Evolutionary conservation across 1,140 invertebrate species (phyloP), one percentile per base, ranked within the genome.

Genomic region (Bombus ignitus): DNA sequence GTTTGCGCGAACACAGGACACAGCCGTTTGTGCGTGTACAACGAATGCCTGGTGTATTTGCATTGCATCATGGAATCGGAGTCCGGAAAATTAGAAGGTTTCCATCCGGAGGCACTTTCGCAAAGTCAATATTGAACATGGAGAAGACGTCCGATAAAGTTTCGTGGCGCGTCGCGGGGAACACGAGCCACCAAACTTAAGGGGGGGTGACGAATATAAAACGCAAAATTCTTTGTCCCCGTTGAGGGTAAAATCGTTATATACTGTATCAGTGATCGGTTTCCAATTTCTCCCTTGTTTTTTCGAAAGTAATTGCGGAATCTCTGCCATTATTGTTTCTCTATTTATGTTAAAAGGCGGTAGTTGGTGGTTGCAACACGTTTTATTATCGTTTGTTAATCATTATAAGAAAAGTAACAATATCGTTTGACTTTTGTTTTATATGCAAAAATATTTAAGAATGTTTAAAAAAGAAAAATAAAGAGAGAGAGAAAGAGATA

Each of bases 81-180:
- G 85, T 92, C 90, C 88, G 92, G 83, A 93, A 92, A 94, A 94
- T 94, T 94, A 92, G 91, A 93, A 89, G 90, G 89, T 92, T 92
- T 93, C 90, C 89, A 88, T 89, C 84, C 89, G 76, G 66, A 86
- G 82, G 88, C 91, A 90, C 89, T 90, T 92, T 92, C 88, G 87
- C 83, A 93, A 81, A 91, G 92, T 94, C 93, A 94, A 94, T 94
- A 94, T 94, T 94, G 91, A 93, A 92, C 82, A 79, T 75, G 78
- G 85, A 86, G 72, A 89, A 92, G 91, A 91, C 90, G 92, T 90
- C 87, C 79, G 92, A 92, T 92, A 88, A 93, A 93, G 91, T 93
- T 93, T 91, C 91, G 80, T 66, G 84, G 75, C 73, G 88, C 73
- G 37, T 74, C 84, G 35, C 74, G 65, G 25, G 22, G 71, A 47